Percentiles rank a stretch among this genome's conserved stretches.
These are phyloP conservation scores for Troides helena DNA, from an alignment of 2,888 invertebrate species.

Conservation along the genomic window DNA sequence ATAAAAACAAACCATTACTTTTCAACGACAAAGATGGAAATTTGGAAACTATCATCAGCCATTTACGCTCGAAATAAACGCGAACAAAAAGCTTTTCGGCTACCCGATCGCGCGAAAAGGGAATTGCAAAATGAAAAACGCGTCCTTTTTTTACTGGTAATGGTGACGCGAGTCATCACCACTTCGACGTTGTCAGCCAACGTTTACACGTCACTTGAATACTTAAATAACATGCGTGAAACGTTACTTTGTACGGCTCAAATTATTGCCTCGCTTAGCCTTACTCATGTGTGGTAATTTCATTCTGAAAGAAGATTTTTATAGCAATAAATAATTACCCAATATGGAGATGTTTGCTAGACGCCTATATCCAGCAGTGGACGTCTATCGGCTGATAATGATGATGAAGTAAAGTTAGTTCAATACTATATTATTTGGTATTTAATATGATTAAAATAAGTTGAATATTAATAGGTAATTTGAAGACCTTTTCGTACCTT, in stretches of 20 bases:
- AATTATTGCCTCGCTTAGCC: background rate
- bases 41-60: background rate
- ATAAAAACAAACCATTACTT: background rate
- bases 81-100: slow-evolving; percentile 9
- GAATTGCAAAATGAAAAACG: slow-evolving; percentile 16
- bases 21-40: background rate
- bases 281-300: background rate
- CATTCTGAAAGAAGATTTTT: no score
- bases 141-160: slow-evolving; percentile 11
- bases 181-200: slow-evolving; percentile 1
- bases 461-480: no score
- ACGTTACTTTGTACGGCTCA: background rate
- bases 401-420: no score
- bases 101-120: slow-evolving; percentile 3
- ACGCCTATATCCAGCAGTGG: no score
- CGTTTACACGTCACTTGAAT: background rate
- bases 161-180: slow-evolving; percentile 18
- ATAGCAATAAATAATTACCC: no score
- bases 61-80: slow-evolving; percentile 1
- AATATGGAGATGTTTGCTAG: no score
- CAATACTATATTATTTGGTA: no score
- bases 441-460: no score
- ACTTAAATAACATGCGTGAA: background rate
- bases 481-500: no score
- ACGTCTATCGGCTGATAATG: no score